Evolutionary conservation across 2,888 invertebrate species (phyloP), one percentile per base, ranked within the genome.

Genomic region (Plebejus anna): DNA sequence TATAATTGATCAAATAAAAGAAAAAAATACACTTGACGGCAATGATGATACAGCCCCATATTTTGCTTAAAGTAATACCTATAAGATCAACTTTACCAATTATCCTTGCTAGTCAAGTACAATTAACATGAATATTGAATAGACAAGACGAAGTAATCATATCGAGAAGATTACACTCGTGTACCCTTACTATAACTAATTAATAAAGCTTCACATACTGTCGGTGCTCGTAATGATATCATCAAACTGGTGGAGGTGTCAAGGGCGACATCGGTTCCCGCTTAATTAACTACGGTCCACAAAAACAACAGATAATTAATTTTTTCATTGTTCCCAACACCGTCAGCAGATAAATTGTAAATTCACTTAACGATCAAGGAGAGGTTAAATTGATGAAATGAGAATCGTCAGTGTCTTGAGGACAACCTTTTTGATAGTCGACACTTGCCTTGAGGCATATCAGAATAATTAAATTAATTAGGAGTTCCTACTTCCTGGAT

Each of bases 211-310:
- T 66, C 66, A 28, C 28, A 36, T 66, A 28, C 13, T 66, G 66
- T 66, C 66, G 66, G 32, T 13, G 66, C 32, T 66, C 32, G 66
- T 75, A 51, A 70, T 38, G 72, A 78, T 78, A 77, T 79, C 78
- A 78, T 77, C 76, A 79, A 72, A 76, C 61, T 59, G 47, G 7
- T 47, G 47, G 42, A 42, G 71, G 76, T 79, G 79, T 79, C 81
- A 80, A 79, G 80, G 80, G 28, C 78, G 61, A 78, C 79, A 80
- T 79, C 78, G 79, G 79, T 78, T 79, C 76, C 76, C 72, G 51
- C 47, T 61, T 80, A 78, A 80, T 80, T 79, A 80, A 79, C 77
- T 76, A 79, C 55, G 28, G 78, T 75, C 77, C 66, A 78, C 78
- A 80, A 59, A 79, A 73, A 79, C 75, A 71, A 47, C 55, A 51